Base-by-base conservation (phyloP, 1,140 invertebrate genomes). In the Polypedilum vanderplanki region DNA sequence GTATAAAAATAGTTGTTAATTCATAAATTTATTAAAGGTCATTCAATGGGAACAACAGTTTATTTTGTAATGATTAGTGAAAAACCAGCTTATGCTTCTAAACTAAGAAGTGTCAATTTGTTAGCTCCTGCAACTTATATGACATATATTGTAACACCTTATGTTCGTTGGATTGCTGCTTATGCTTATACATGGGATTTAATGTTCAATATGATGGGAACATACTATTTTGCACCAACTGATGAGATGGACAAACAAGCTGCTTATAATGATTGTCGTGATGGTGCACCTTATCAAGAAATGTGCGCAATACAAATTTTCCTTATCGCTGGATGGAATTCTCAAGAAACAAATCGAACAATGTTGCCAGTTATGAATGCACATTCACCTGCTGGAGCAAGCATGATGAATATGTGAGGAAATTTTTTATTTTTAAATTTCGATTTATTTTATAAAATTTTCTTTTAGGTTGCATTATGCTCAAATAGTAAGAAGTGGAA, bases 321-420 rank as follows among this genome's bases (percentile, higher is more conserved):
- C 77, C 77, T 87, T 3, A 76, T 88, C 0, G 81, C 80, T 77
- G 89, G 87, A 74, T 89, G 85, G 67, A 85, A 85, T 76, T 83
- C 79, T 75, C 81, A 79, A n/a, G 85, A 88, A 82, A 80, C 86
- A 65, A 88, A 86, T 77, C 83, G 81, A 83, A 89, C 88, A 0
- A 87, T 90, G 79, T 77, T 92, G 0, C 87, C 91, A 0, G 88
- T 93, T 0, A 88, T 94, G 75, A 83, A 91, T 41, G 86, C 88
- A 0, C 92, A 95, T 78, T 85, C 86, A 17, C 94, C 95, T 0
- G 89, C 91, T 7, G 93, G 93, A 15, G 88, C 91, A 1, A 90
- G 92, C 0, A 87, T 87, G 70, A 89, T 90, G 78, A 92, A 94
- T 79, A 80, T 95, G 8, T 33, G n/a, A n/a, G n/a, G n/a, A 33